Base-by-base conservation (phyloP, 2,113 vertebrate genomes). In the Rhadina sibilatrix region DNA sequence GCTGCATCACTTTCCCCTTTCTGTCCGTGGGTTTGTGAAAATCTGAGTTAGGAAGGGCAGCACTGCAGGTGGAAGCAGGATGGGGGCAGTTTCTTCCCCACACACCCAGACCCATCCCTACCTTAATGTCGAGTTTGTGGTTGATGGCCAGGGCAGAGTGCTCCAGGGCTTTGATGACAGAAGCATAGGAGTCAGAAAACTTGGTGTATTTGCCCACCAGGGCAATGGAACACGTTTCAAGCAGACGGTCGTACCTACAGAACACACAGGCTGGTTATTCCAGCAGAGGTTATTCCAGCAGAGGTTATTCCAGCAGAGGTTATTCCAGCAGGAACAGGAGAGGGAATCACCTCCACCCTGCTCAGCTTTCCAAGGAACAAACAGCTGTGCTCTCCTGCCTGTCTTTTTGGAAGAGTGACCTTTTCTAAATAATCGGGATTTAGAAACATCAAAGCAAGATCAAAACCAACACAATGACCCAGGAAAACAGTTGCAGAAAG, bases 171-270 rank as follows among this genome's bases (percentile, higher is more conserved):
- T 99, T 99, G 83, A 99, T 99, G 74, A 99, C 99, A 4, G 99
- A 99, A 1, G 99, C 99, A 1, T 99, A 99, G 0, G 99, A 99
- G 97, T 99, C 99, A 0, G 99, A 99, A 87, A 99, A 99, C 91
- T 99, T 99, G 42, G 99, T 99, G 97, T 99, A 99, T 93, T 99
- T 99, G 77, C 99, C 99, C 64, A 99, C 99, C 20, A 99, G 98
- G 0, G 99, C 99, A 27, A 99, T 99, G 22, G 98, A 99, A 79
- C 99, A 99, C 0, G 98, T 98, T 78, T 99, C 99, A 5, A 99
- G 97, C 44, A 99, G 98, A 19, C 99, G 98, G 94, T 99, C 99
- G 1, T 99, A 99, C 93, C 99, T 99, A 72, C 21, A 71, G 54
- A 77, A 53, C n/a, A 47, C 24, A 5, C 21, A 33, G 9, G 44